Evolutionary conservation across 2,113 vertebrate genomes (phyloP).

Genomic region (Pachycephala philippinensis): DNA sequence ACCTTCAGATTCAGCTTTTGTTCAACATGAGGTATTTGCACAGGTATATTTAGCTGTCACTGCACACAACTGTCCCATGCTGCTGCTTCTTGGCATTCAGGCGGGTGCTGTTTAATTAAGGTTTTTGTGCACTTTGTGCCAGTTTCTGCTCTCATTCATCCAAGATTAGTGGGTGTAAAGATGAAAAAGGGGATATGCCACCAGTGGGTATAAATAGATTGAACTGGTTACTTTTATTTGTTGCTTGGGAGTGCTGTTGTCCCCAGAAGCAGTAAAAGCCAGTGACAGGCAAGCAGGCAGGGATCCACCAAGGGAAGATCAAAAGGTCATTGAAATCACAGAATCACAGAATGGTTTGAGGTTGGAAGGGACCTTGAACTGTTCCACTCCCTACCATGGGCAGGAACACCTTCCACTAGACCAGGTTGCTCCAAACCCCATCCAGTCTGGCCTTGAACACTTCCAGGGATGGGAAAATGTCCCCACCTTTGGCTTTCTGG

Average conservation of each 20-base stretch:
- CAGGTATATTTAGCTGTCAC: background rate
- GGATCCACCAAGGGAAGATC: background rate
- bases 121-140: background rate
- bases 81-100: background rate
- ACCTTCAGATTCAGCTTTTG: background rate
- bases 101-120: conserved; percentile 37
- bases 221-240: background rate
- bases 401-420: background rate
- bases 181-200: background rate
- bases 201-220: background rate
- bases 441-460: background rate
- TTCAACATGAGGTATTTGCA: background rate
- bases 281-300: background rate
- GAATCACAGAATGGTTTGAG: background rate
- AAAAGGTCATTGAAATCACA: background rate
- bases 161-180: background rate
- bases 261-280: background rate
- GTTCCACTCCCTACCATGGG: background rate
- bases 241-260: background rate
- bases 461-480: background rate
- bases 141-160: background rate
- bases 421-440: background rate
- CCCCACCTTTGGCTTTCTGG: background rate
- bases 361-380: background rate
- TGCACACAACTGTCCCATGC: background rate